Evolutionary conservation across 1,140 invertebrate genomes (phyloP).

Genomic region (Agraylea sexmaculata): DNA sequence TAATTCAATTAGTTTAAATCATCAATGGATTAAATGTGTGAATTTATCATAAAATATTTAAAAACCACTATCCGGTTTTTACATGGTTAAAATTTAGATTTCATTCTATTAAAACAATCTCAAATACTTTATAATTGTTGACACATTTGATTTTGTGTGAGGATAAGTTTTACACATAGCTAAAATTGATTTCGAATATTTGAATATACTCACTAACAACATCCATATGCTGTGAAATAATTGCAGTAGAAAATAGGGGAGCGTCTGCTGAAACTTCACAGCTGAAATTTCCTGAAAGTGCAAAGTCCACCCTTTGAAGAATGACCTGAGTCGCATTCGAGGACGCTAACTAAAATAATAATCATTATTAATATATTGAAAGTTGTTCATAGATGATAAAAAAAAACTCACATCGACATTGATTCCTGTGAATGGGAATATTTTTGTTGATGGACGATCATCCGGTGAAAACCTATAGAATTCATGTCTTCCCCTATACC

Average conservation of each 20-base stretch:
- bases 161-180: too few species aligned
- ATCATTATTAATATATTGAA: constrained; percentile 19
- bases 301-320: constrained; percentile 49
- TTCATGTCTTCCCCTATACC: constrained; percentile 56
- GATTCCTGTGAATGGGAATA: constrained; percentile 52
- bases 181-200: neutral
- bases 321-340: constrained; percentile 57
- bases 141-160: too few species aligned
- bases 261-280: constrained; percentile 63
- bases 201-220: constrained; percentile 34
- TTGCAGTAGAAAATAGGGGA: constrained; percentile 50
- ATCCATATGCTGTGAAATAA: constrained; percentile 37
- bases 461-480: constrained; percentile 58
- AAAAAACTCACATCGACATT: constrained; percentile 65
- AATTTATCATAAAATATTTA: too few species aligned
- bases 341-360: constrained; percentile 40
- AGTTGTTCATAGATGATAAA: constrained; percentile 22
- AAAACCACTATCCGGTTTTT: too few species aligned
- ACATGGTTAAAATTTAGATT: too few species aligned
- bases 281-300: constrained; percentile 53
- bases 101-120: too few species aligned
- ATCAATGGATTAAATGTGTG: too few species aligned
- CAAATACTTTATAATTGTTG: too few species aligned
- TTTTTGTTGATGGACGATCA: constrained; percentile 49
- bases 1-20: too few species aligned